Evolutionary conservation across 2,797 vertebrate species (phyloP).

Genomic region (Anolis apletophallus): DNA sequence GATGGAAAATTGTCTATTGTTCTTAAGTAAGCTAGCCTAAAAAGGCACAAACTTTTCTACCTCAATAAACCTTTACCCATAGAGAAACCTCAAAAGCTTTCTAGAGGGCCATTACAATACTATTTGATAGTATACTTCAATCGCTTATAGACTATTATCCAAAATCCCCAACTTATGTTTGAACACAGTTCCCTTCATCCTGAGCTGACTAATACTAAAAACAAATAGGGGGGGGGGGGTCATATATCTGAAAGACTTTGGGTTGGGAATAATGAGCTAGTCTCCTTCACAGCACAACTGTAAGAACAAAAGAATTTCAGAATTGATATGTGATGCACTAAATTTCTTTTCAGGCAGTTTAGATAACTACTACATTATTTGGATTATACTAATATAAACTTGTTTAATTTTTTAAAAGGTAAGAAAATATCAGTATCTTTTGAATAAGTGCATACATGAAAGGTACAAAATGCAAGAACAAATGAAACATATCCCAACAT

Average conservation of each 20-base stretch:
- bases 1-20: not conserved
- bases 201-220: too few relatives aligned
- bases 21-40: not conserved
- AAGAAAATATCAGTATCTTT: not conserved
- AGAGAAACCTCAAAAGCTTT: not conserved
- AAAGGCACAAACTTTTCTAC: not conserved
- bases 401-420: not conserved
- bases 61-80: not conserved
- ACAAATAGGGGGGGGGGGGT: too few relatives aligned
- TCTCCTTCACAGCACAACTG: not conserved
- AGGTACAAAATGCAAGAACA: conserved; percentile 20
- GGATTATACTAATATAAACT: not conserved
- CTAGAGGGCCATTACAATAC: not conserved
- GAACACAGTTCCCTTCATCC: too few relatives aligned
- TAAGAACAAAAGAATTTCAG: not conserved
- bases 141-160: too few relatives aligned
- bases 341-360: not conserved
- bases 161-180: too few relatives aligned
- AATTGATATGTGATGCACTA: not conserved
- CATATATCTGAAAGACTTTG: not conserved
- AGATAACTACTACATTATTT: not conserved
- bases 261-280: not conserved
- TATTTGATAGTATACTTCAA: not conserved
- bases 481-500: not conserved
- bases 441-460: not conserved